Evolutionary conservation across 2,797 vertebrate species (phyloP), one percentile per base, ranked within the genome.

Genomic region (Periparus ater): DNA sequence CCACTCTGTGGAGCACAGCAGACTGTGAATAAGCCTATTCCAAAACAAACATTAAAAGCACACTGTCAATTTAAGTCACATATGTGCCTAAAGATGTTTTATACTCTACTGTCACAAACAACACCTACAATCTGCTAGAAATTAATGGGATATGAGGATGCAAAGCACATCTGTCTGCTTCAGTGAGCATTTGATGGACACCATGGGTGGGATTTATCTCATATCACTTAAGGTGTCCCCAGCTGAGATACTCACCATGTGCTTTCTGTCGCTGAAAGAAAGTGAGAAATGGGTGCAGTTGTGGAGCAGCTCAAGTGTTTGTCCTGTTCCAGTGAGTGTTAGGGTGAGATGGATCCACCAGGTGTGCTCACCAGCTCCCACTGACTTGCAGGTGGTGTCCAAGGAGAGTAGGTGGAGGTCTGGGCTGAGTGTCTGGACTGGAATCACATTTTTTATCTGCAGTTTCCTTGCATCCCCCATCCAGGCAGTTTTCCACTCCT

Each of bases 81-180:
- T 67, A 68, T 26, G 45, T 48, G 32, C 44, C 75, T 61, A 40
- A 84, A 89, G 91, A 75, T 60, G 61, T 78, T 88, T 93, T 80
- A 47, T 80, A 36, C 22, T 54, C 40, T 65, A 4, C 77, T 85
- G 83, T 81, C 76, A 81, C 54, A 95, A 89, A 70, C 21, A 75
- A 36, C 76, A 90, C n/a, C 83, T 81, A 88, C 55, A 84, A 42
- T 81, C 73, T 81, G 18, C 62, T 90, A 51, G 36, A 94, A 93
- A 88, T 70, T 89, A 94, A 88, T 58, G 34, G 58, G 36, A 51
- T 81, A 58, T 82, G 48, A 92, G 47, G 55, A 83, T 0, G 2
- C 15, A 78, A 84, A 91, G 34, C 26, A 40, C 66, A 40, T 44
- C 58, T 88, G 42, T 83, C 1, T 66, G 53, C 53, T 63, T 88